Base-by-base conservation (phyloP, 2,113 vertebrate species). In the Atractosteus spatula region DNA sequence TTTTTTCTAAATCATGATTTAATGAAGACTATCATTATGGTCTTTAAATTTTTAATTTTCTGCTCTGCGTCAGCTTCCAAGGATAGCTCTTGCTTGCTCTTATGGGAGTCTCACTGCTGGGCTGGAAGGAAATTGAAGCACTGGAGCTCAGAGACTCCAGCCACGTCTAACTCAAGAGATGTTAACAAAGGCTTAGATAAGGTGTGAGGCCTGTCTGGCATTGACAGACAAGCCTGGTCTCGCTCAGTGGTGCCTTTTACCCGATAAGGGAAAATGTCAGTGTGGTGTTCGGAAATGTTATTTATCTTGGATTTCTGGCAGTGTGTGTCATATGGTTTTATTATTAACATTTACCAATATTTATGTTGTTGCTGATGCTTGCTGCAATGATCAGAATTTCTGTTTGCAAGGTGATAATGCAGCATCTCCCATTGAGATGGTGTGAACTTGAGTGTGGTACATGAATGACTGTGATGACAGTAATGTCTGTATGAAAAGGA, bases 191-290 rank as follows among this genome's bases (percentile, higher is more conserved):
- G 83, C 80, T 78, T 83, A 85, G 89, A 92, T 92, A 90, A 92
- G 89, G 89, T 85, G 86, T 83, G 84, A 86, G 83, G 86, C 87
- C 84, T 86, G 87, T 89, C 88, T 89, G 85, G 82, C 80, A 82
- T 84, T 89, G 87, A 90, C 85, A 89, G 91, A 92, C 89, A 89
- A 89, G 84, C 83, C 84, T 78, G 80, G 87, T 86, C 86, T 88
- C 84, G 76, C 85, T 78, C 76, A 77, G 84, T 87, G 80, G 78
- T 89, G 89, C 86, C 87, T 87, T 84, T 77, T 85, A 85, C 89
- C 86, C 77, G 90, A 93, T 93, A 92, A 91, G 85, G 84, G 89
- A 78, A 91, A 89, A 91, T 91, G 88, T 91, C 90, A 90, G 85
- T 81, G 77, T 86, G 85, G 88, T 90, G 89, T 89, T 83, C 79